Base-by-base conservation (phyloP, 35 echinoderm and acorn worm genomes). In the Chiridota heheva region DNA sequence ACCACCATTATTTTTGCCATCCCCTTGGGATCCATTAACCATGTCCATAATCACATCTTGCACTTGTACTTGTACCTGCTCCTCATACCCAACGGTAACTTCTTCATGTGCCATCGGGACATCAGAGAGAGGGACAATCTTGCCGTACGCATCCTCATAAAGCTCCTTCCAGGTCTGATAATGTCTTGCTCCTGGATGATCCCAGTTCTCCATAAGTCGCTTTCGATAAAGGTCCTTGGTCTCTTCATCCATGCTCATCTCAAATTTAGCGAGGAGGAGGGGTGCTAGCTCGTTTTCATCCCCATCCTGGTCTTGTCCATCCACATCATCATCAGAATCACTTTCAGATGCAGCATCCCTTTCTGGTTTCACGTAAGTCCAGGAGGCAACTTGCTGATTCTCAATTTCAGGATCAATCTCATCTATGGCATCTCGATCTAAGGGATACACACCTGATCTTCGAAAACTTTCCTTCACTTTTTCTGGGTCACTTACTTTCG, bases 361-460 rank as follows among this genome's bases (percentile, higher is more conserved):
- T 30, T 34, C 25, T 13, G 47, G 25, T 62, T 78, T 78, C n/a
- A n/a, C n/a, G n/a, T n/a, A n/a, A n/a, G n/a, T n/a, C n/a, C n/a
- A n/a, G n/a, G n/a, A n/a, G n/a, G n/a, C n/a, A n/a, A n/a, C n/a
- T n/a, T n/a, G n/a, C n/a, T n/a, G n/a, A n/a, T n/a, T n/a, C n/a
- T n/a, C n/a, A n/a, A n/a, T n/a, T 17, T 78, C 51, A 36, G 42
- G 6, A 2, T 60, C 1, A 20, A 78, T 49, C 5, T 86, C 72
- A n/a, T 86, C 51, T 2, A 77, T 46, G 28, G 76, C 59, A 3
- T 60, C 83, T 63, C 40, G 37, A 17, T 76, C 56, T 2, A 86
- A 55, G 2, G 83, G 83, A 35, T 86, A 76, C 10, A 86, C 46
- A 76, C 83, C 83, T 1, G 69, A 67, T 46, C 63, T 49, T 25